Base-by-base conservation (phyloP, 2,888 invertebrate species). In the Lithophane ornitopus region DNA sequence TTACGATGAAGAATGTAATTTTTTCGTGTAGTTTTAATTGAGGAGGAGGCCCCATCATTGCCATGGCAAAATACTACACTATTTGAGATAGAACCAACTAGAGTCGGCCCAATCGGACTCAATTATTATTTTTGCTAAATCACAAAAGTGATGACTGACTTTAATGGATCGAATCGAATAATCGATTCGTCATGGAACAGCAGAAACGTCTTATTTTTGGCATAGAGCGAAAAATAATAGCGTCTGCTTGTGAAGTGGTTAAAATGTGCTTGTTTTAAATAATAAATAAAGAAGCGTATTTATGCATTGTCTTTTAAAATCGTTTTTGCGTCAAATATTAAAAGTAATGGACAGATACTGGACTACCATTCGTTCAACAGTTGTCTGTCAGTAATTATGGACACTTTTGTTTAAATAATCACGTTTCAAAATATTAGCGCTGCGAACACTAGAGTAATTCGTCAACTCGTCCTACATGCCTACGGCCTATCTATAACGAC, bases 81-180 rank as follows among this genome's bases (percentile, higher is more conserved):
- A 49, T 49, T 63, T 49, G 11, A 41, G 12, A 56, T 34, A 59
- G 58, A 75, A 75, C 52, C 41, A 41, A 75, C 44, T 84, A 62
- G 59, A 70, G 63, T 44, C 58, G 19, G 58, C 68, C 41, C 9
- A 49, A 59, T 61, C 26, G 22, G 9, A 52, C 28, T 54, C 61
- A 69, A 61, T 80, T 59, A 75, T 16, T 59, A 66, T 67, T 75
- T 73, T 49, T 68, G 85, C 81, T n/a, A 54, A 73, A 63, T 80
- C 81, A 84, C 61, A 39, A 56, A 46, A 56, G 9, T 56, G 28
- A 75, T 52, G 72, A 67, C 41, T 49, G 16, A 11, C 4, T 63
- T 67, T 12, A 70, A 62, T 70, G 52, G 14, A 28, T 39, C 58
- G 0, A 67, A 84, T 84, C 46, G 70, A 80, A 65, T 84, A 67